Percentiles rank a stretch among this genome's conserved stretches.
Evolutionary conservation across 2,797 vertebrate species (phyloP).

Genomic region (Intellagama lesueurii): DNA sequence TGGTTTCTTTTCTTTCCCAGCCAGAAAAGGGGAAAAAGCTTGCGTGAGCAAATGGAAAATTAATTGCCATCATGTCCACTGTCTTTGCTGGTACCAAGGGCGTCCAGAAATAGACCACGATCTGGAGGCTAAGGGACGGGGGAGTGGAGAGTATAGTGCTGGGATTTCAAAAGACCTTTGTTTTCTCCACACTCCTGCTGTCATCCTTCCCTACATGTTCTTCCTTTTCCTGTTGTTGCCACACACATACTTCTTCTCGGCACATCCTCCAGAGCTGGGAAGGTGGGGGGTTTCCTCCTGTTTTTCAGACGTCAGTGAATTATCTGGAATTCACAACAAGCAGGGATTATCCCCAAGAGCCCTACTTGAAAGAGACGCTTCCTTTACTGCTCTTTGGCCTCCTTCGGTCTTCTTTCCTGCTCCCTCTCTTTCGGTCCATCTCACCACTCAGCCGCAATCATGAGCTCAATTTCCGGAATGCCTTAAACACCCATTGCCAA

Average conservation of each 20-base stretch:
- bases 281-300: not conserved
- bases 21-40: conserved; percentile 20
- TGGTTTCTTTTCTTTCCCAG: conserved; percentile 45
- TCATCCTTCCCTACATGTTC: conserved; percentile 8
- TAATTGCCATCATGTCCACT: conserved; percentile 48
- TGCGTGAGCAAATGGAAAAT: conserved; percentile 49
- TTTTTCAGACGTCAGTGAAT: accelerated
- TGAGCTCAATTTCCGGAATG: not conserved
- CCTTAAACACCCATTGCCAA: not conserved
- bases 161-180: not conserved
- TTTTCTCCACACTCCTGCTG: not conserved
- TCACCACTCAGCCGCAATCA: not conserved
- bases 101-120: not conserved
- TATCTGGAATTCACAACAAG: not conserved
- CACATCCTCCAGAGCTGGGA: not conserved
- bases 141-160: not conserved
- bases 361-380: not conserved
- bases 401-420: not conserved
- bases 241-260: accelerated
- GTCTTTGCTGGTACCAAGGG: conserved; percentile 34
- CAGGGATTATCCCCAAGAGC: not conserved
- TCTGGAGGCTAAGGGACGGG: not conserved
- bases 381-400: not conserved
- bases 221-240: conserved; percentile 31
- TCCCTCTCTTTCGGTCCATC: not conserved